Evolutionary conservation across 2,113 vertebrate species (phyloP).

Genomic region (Raphicerus campestris): DNA sequence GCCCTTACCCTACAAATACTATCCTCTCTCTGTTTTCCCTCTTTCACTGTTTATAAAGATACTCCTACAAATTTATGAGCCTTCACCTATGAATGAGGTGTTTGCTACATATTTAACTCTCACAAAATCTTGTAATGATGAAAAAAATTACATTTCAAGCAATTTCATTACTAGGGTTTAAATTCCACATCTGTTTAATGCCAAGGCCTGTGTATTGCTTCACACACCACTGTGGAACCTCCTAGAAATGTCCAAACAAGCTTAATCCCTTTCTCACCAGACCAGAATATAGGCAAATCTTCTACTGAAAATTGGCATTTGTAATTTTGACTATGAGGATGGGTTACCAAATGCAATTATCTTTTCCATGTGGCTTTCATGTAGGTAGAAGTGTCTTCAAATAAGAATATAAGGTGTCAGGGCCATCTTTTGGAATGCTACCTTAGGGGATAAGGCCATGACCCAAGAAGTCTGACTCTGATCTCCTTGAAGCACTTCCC

Average conservation of each 20-base stretch:
- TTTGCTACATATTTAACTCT: not conserved
- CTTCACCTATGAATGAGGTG: not conserved
- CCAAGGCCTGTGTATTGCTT: not conserved
- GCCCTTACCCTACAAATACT: not conserved
- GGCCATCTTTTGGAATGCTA: not conserved
- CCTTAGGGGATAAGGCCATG: not conserved
- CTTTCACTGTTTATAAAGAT: not conserved
- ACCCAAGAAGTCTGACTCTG: not conserved
- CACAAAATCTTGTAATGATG: not conserved
- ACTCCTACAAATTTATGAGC: not conserved
- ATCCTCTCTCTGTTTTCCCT: not conserved
- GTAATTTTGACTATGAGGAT: not conserved
- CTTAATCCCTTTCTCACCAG: not conserved
- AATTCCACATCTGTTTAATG: not conserved
- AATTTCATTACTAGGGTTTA: not conserved
- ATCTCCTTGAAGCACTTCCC: not conserved
- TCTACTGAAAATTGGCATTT: not conserved
- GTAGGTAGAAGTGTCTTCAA: not conserved
- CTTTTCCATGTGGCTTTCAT: not conserved
- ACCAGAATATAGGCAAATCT: not conserved
- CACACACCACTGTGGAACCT: fast-evolving
- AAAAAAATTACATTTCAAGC: not conserved
- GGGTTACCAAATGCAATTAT: not conserved
- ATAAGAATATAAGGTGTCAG: not conserved
- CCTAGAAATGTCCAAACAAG: not conserved